phyloP scores from a whole-genome alignment of 2,888 invertebrate genomes.

The Nomada fucata region DNA sequence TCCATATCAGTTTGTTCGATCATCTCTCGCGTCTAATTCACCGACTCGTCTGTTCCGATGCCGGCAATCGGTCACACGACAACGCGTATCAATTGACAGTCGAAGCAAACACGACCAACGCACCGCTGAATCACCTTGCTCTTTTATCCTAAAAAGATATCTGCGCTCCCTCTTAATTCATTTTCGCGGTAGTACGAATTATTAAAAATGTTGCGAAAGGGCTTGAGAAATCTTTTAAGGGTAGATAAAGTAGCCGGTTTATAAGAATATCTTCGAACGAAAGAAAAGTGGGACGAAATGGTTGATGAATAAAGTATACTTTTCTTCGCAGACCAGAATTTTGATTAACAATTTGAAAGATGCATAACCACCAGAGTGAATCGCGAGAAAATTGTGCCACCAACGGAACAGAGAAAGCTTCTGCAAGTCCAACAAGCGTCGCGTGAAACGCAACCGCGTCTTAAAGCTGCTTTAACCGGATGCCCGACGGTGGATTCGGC shows the following conservation, averaged over 20 bases:
- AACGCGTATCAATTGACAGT: background rate
- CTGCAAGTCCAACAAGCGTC: background rate
- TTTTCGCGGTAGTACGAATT: too few species aligned
- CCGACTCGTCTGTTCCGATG: background rate
- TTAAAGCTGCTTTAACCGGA: slow-evolving; percentile 16
- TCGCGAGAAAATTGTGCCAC: background rate
- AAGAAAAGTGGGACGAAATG: background rate
- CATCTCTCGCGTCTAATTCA: background rate
- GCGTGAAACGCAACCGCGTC: background rate
- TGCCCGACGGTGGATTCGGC: slow-evolving; percentile 2
- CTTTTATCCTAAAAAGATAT: too few species aligned
- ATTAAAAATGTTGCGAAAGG: too few species aligned
- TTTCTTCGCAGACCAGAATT: background rate
- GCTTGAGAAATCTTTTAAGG: too few species aligned
- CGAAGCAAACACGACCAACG: background rate
- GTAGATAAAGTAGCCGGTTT: background rate
- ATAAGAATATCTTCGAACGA: background rate
- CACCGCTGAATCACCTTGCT: background rate
- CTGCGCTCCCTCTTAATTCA: too few species aligned
- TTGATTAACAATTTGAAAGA: background rate
- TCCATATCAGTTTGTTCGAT: slow-evolving; percentile 2
- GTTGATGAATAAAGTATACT: background rate
- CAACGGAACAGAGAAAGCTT: background rate
- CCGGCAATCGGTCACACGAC: background rate
- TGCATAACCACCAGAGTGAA: slow-evolving; percentile 6